Conservation (phyloP, 2,797 vertebrate species). For the Spinibarbus caldwelli region DNA sequence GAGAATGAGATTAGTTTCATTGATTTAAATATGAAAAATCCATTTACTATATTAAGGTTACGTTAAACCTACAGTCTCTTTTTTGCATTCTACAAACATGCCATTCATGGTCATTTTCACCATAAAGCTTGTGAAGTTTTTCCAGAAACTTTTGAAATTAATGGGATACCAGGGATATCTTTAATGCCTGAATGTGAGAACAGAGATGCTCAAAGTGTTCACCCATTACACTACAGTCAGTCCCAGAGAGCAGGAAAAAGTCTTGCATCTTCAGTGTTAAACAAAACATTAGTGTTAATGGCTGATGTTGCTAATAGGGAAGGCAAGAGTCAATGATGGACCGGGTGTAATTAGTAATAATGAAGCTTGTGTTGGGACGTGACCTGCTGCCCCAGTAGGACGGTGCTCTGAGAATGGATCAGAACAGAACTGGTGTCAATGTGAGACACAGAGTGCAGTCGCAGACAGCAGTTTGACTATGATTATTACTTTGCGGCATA, state of each 20-base stretch:
- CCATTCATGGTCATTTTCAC: background rate
- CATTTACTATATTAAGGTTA: background rate
- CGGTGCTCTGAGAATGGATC: constrained; percentile 7
- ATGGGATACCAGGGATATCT: background rate
- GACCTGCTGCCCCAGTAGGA: constrained; percentile 48
- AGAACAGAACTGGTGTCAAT: background rate
- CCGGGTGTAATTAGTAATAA: constrained; percentile 88
- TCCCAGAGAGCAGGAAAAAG: constrained; percentile 69
- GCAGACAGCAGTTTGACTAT: background rate
- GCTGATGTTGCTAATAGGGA: constrained; percentile 85
- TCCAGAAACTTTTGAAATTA: background rate
- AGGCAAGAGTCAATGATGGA: constrained; percentile 95
- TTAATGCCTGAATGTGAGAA: background rate
- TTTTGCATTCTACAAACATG: background rate
- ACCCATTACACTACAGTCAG: constrained; percentile 5
- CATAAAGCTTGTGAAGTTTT: background rate
- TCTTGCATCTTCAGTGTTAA: constrained; percentile 72
- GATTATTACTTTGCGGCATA: constrained; percentile 1
- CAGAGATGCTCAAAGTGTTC: background rate
- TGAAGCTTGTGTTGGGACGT: constrained; percentile 67
- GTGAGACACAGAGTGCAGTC: background rate
- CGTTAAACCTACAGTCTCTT: background rate
- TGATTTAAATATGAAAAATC: background rate
- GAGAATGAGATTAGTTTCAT: background rate
- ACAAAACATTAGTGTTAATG: constrained; percentile 91